Percentiles rank a stretch among this genome's conserved stretches.
Conservation (phyloP, 2,888 invertebrate genomes). For the Microctonus brassicae region DNA sequence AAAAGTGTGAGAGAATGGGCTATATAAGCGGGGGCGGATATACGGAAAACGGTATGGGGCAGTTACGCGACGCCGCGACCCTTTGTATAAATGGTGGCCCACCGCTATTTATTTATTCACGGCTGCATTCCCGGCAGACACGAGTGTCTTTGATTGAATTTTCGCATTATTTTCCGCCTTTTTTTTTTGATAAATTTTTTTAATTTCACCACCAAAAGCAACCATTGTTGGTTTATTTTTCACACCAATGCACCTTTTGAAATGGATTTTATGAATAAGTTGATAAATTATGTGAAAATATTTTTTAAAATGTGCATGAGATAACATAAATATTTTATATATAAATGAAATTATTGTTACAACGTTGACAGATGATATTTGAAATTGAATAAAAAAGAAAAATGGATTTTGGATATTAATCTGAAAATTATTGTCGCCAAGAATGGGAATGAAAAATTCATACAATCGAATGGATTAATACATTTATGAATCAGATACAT, state of each 20-base stretch:
- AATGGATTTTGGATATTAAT: slow-evolving; percentile 60
- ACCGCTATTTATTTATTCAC: slow-evolving; percentile 43
- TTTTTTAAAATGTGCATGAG: neutral
- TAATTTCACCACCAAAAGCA: neutral
- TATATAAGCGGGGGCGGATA: slow-evolving; percentile 9
- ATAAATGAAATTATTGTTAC: neutral
- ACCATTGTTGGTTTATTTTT: neutral
- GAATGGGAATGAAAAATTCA: slow-evolving; percentile 52
- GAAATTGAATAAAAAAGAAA: slow-evolving; percentile 42
- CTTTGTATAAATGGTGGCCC: slow-evolving; percentile 36
- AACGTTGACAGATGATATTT: slow-evolving; percentile 28
- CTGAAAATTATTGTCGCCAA: slow-evolving; percentile 63
- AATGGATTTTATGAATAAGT: neutral
- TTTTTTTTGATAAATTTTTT: neutral
- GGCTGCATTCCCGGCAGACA: slow-evolving; percentile 30
- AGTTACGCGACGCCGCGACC: slow-evolving; percentile 33
- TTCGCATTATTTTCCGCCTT: neutral
- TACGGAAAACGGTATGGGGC: slow-evolving; percentile 20
- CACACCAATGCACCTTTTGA: neutral
- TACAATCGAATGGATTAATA: slow-evolving; percentile 49
- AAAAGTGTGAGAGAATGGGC: slow-evolving; percentile 32
- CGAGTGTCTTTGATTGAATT: slow-evolving; percentile 31
- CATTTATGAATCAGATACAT: slow-evolving; percentile 32
- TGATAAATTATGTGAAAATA: neutral
- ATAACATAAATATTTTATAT: neutral